Conservation (phyloP, 2,888 invertebrate genomes). For the Automeris io region DNA sequence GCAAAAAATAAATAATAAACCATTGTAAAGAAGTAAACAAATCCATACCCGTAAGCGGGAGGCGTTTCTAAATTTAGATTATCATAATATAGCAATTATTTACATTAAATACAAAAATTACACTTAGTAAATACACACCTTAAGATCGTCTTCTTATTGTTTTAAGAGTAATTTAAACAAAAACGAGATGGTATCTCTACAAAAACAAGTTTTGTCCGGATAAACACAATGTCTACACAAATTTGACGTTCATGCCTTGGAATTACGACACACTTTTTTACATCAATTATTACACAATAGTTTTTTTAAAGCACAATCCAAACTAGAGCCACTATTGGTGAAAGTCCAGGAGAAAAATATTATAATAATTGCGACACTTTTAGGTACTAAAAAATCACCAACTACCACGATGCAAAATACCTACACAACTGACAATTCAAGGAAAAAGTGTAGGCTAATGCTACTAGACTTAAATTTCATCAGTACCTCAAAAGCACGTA, state of each 20-base stretch:
- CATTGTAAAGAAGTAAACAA: background rate
- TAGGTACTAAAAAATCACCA: constrained; percentile 23
- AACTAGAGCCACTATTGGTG: constrained; percentile 34
- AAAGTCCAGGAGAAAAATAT: constrained; percentile 49
- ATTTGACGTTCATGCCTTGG: constrained; percentile 13
- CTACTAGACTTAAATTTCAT: constrained; percentile 18
- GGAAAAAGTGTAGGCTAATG: constrained; percentile 15
- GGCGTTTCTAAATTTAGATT: constrained; percentile 46
- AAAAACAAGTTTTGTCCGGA: constrained; percentile 44
- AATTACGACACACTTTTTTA: background rate
- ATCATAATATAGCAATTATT: constrained; percentile 12
- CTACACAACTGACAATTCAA: constrained; percentile 42
- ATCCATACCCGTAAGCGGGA: constrained; percentile 11
- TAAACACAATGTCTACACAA: constrained; percentile 38
- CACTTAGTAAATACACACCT: background rate
- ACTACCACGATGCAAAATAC: constrained; percentile 52
- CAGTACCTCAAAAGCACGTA: too few species aligned
- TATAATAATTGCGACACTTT: constrained; percentile 28
- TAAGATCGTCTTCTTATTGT: background rate
- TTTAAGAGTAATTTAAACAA: constrained; percentile 5
- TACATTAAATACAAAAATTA: background rate
- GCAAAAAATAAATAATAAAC: background rate
- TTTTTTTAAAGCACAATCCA: constrained; percentile 25
- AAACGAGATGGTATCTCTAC: constrained; percentile 32
- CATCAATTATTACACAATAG: background rate